Conservation (phyloP, 2,797 vertebrate species). For the Lemur catta region DNA sequence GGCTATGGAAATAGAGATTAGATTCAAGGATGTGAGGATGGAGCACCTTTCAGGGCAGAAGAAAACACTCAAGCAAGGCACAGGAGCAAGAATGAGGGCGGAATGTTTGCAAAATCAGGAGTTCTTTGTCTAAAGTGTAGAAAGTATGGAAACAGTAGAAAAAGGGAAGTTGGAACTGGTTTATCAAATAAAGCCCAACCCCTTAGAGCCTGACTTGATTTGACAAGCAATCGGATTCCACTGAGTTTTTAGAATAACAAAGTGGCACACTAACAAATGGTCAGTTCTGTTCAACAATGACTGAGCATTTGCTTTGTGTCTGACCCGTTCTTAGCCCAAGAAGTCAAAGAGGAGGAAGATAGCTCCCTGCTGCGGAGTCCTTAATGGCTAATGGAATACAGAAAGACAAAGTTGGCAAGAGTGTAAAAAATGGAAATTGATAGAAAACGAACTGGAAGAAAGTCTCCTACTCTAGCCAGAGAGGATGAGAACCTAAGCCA, state of each 20-base stretch:
- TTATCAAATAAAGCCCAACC: neutral
- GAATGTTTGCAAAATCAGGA: neutral
- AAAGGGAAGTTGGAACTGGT: neutral
- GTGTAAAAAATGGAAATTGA: neutral
- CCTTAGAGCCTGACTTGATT: constrained; percentile 7
- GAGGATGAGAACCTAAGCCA: neutral
- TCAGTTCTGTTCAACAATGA: neutral
- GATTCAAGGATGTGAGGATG: neutral
- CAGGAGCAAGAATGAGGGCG: neutral
- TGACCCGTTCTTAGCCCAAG: neutral
- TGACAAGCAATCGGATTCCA: neutral
- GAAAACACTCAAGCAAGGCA: neutral
- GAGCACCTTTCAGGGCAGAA: neutral
- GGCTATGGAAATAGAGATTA: neutral
- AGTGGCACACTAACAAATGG: neutral
- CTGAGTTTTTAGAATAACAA: neutral
- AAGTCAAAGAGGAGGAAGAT: neutral
- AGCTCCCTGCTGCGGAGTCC: neutral
- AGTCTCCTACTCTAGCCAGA: neutral
- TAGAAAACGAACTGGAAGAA: neutral
- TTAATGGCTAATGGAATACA: neutral
- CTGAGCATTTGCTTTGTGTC: neutral
- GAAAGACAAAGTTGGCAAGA: neutral
- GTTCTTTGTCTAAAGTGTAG: neutral
- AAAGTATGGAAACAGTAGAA: neutral